Evolutionary conservation across 1,140 invertebrate species (phyloP), one percentile per base, ranked within the genome.

Genomic region (Thalassaphorura encarpata): DNA sequence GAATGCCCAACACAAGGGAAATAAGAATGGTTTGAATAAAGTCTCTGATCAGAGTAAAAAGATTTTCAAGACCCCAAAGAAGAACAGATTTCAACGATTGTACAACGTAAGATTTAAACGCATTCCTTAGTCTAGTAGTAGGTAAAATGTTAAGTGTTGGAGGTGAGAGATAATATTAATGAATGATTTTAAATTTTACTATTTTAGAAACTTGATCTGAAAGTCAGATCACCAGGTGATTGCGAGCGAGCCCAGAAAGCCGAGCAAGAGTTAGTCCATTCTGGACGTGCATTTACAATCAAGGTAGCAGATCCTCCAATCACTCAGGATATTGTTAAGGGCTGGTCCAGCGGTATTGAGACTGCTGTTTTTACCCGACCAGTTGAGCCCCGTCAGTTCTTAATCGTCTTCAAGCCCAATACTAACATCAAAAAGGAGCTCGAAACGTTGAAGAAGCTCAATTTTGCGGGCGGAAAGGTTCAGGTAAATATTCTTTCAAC

Each of bases 351-450:
- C 4, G n/a, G 15, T 8, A 55, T 62, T 26, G 60, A 62, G 28
- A 55, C 16, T 27, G 54, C 41, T 29, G 36, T 62, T 18, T 62
- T 62, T 29, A 33, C 42, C 2, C 54, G 47, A 33, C 33, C 56
- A 28, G 40, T 62, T n/a, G 60, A 62, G 28, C 55, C 55, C 2
- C 13, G 60, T 2, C 47, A 51, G n/a, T 62, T 62, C 36, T 27
- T 54, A 4, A 27, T 62, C 8, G 51, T 58, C 19, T 43, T 62
- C 21, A 54, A 58, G 19, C 52, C 33, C 16, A 43, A 49, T 41
- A 42, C 52, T 19, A 31, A 62, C 26, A 47, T 55, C 11, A 58
- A 54, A 23, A 62, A 62, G 45, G 60, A 53, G 55, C 3, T 62
- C 2, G 54, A 52, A 23, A 31, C 28, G 5, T 39, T 61, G 21